Percentiles rank a stretch among this genome's conserved stretches.
Conservation (phyloP, 2,113 vertebrate species). For the Notiomystis cincta region DNA sequence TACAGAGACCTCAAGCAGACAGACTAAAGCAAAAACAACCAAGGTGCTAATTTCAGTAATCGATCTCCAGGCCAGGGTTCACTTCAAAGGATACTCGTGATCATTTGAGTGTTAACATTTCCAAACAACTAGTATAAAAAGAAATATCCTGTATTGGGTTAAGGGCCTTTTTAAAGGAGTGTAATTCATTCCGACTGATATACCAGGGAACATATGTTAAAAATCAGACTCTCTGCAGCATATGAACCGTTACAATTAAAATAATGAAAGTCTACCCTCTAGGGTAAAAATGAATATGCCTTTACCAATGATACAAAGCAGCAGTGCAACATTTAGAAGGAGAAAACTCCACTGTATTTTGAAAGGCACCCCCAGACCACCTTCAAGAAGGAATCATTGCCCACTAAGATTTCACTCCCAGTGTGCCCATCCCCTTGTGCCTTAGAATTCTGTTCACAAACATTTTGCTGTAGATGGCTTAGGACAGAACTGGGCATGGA, state of each 20-base stretch:
- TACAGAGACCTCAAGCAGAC: background rate
- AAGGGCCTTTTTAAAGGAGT: constrained; percentile 65
- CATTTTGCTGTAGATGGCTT: background rate
- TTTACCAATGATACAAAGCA: constrained; percentile 26
- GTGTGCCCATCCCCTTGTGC: background rate
- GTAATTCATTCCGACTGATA: constrained; percentile 41
- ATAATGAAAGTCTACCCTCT: background rate
- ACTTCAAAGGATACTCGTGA: constrained; percentile 52
- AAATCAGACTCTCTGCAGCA: constrained; percentile 52
- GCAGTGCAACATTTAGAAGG: background rate
- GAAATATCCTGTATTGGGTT: constrained; percentile 56
- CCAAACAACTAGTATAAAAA: constrained; percentile 49
- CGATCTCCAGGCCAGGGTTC: constrained; percentile 43
- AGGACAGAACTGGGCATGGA: background rate
- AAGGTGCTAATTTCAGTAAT: constrained; percentile 59
- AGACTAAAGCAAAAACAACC: background rate
- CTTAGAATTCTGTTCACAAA: background rate
- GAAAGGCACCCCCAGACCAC: background rate
- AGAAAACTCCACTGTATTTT: background rate
- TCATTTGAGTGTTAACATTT: constrained; percentile 66
- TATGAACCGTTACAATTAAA: constrained; percentile 8
- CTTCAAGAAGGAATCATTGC: background rate
- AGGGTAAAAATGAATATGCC: background rate
- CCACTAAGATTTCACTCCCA: background rate
- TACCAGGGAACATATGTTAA: constrained; percentile 68